Evolutionary conservation across 2,113 vertebrate genomes (phyloP), one percentile per base, ranked within the genome.

Genomic region (Macaca fascicularis): DNA sequence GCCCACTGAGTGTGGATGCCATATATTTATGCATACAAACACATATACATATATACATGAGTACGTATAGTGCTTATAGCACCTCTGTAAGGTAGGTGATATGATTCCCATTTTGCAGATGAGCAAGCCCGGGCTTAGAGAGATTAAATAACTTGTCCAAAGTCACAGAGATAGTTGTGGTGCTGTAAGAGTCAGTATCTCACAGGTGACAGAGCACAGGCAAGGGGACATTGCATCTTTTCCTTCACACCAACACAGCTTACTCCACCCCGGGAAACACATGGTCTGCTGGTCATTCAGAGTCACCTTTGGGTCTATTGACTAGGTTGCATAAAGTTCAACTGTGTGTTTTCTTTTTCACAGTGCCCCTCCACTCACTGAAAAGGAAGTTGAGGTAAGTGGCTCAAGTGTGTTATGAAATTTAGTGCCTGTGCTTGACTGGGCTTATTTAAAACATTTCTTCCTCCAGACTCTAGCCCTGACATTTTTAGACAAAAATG

Each of bases 301-400:
- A 97, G 25, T 57, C 32, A n/a, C 50, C 82, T 78, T 89, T 83
- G 90, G n/a, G 52, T 57, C 93, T 81, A 72, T 64, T 83, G 74
- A 35, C 38, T 57, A 72, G 85, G 55, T 79, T 74, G 61, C 11
- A 83, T 50, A 9, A 8, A 74, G 83, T 90, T 97, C 90, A 94
- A 27, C 3, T 86, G 40, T 22, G 10, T 59, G 2, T 91, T 80
- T 83, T 83, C 94, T 98, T 98, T 98, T 87, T 99, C 99, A 92
- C 98, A 99, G 99, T 52, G 99, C 99, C 13, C 99, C 99, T 67
- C 98, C 99, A 40, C 99, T 99, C 96, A 99, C 99, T 69, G 99
- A 99, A 98, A 99, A 99, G 98, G 99, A 99, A 99, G 99, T 99
- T 81, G 99, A 99, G 99, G 99, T 99, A 98, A 98, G 99, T 98